Percentiles rank a stretch among this genome's conserved stretches.
phyloP scores from a whole-genome alignment of 2,797 vertebrate genomes.

The Pseudomugil tenellus region DNA sequence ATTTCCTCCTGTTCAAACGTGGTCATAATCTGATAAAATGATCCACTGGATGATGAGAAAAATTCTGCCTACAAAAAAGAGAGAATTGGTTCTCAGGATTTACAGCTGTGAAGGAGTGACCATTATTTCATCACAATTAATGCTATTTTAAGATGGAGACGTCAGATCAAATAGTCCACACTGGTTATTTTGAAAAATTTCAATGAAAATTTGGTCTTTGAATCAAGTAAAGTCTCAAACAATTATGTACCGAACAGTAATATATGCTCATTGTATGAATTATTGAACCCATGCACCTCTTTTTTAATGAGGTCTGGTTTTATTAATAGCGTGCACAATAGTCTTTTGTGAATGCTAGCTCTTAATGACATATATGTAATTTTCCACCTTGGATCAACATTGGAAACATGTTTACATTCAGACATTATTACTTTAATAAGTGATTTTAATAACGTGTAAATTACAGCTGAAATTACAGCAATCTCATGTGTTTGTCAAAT shows the following conservation, averaged over 20 bases:
- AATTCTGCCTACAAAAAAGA: not conserved
- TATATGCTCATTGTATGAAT: not conserved
- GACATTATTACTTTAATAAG: conserved; percentile 39
- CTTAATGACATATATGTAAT: conserved; percentile 18
- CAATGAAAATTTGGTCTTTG: too few species aligned
- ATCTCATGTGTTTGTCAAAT: conserved; percentile 12
- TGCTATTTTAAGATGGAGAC: conserved; percentile 34
- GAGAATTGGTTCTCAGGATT: too few species aligned
- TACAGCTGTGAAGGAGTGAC: not conserved
- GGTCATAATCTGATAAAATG: not conserved
- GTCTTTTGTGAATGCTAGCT: conserved; percentile 28
- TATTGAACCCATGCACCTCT: not conserved
- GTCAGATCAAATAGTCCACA: not conserved
- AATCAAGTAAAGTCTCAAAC: too few species aligned
- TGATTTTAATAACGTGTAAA: not conserved
- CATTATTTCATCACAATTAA: not conserved
- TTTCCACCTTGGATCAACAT: conserved; percentile 15
- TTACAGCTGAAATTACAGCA: conserved; percentile 5
- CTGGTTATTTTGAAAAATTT: too few species aligned
- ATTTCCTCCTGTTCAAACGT: not conserved
- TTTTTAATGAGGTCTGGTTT: conserved; percentile 15
- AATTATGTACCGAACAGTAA: conserved; percentile 5
- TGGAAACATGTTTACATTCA: conserved; percentile 21
- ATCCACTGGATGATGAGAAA: not conserved
- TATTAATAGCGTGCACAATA: conserved; percentile 8